Base-by-base conservation (phyloP, 2,113 vertebrate species). In the Scomber japonicus region DNA sequence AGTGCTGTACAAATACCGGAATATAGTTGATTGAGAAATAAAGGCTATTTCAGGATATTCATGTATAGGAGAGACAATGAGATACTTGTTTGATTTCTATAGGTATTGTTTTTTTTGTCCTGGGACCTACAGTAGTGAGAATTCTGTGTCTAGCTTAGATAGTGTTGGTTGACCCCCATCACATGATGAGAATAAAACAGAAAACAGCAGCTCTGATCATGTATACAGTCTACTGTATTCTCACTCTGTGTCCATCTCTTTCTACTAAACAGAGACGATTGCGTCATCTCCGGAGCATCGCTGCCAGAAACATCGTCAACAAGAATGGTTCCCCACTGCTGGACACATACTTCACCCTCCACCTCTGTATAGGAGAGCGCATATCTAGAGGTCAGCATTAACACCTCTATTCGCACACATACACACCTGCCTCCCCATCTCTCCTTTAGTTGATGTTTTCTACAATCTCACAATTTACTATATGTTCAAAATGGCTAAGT, bases 261-360 rank as follows among this genome's bases (percentile, higher is more conserved):
- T 75, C 9, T 77, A 9, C 1, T 82, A 81, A 92, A 85, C 88
- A 99, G 98, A 96, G 98, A 70, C 97, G 98, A 5, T 95, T 99
- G 80, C 96, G 98, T 67, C 97, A 99, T 68, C 96, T 99, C 68
- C 96, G 98, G 72, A 99, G 96, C 84, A 98, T 99, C 0, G 98
- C 98, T 2, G 98, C 98, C 2, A 95, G 98, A 45, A 99, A 99
- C 93, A 97, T 99, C 2, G 88, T 98, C 70, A 97, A 96, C 88
- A 97, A 89, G 94, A 97, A 97, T 91, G 97, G 97, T 31, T 96
- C 95, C 60, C 96, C 96, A 11, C 96, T 99, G 59, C 91, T 99
- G 81, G 97, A 99, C 82, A 99, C 98, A 0, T 99, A 96, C 91
- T 99, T 99, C 93, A 99, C 97, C 12, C 97, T 99, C 74, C 98